phyloP scores from a whole-genome alignment of 2,113 vertebrate species.

The Ivindomyrus marchei region DNA sequence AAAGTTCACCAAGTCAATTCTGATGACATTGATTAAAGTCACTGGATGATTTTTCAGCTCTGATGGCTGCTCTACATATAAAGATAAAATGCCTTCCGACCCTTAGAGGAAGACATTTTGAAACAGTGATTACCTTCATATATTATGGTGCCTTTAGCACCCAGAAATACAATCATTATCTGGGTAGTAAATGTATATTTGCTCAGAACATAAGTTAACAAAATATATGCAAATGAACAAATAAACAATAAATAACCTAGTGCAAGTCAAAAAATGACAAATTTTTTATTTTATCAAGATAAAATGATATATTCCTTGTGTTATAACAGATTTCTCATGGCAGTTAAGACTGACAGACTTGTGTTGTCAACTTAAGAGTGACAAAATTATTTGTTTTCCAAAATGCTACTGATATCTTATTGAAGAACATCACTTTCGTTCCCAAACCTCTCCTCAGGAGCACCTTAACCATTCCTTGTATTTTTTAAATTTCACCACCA shows the following conservation, averaged over 20 bases:
- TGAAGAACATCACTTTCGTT: not conserved
- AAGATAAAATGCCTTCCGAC: not conserved
- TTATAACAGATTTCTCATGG: too few species aligned
- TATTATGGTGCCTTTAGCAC: not conserved
- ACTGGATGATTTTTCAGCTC: not conserved
- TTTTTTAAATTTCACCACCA: not conserved
- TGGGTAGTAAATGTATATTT: not conserved
- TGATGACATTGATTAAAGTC: not conserved
- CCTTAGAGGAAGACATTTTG: not conserved
- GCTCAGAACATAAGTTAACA: not conserved
- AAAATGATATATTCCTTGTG: too few species aligned
- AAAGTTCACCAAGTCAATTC: not conserved
- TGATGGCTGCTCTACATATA: not conserved
- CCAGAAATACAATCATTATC: not conserved
- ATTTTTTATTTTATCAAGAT: too few species aligned
- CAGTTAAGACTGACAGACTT: too few species aligned
- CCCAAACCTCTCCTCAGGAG: not conserved
- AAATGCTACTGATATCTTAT: not conserved
- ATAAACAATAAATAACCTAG: not conserved
- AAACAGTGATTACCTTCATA: not conserved
- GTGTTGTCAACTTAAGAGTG: too few species aligned
- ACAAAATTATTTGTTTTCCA: too few species aligned
- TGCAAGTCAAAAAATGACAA: not conserved
- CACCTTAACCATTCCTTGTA: not conserved
- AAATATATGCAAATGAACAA: not conserved